A percentile compares a stretch with the other conserved stretches of the same genome.
phyloP scores from a whole-genome alignment of 2,797 vertebrate genomes.

The Ptychobarbus kaznakovi region DNA sequence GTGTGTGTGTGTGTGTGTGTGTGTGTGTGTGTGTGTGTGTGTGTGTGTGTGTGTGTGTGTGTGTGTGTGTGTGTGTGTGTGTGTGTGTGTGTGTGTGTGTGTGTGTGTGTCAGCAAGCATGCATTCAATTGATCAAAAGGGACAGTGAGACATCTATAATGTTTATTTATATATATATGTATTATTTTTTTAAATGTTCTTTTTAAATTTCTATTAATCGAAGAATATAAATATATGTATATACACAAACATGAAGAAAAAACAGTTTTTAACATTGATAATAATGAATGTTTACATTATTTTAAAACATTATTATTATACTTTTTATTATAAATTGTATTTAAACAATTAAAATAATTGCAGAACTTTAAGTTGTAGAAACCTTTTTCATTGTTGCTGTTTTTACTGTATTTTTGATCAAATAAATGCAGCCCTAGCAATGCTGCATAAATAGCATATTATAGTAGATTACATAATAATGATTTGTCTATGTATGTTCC shows the following conservation, averaged over 20 bases:
- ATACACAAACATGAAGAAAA: not conserved
- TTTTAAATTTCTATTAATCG: no score
- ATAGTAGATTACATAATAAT: constrained; percentile 1
- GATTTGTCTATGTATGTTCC: constrained; percentile 19
- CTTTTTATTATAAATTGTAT: not conserved
- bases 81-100: no score
- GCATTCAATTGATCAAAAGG: not conserved
- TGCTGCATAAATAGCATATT: not conserved
- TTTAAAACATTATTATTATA: not conserved
- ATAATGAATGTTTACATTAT: not conserved
- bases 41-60: no score
- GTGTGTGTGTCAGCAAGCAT: no score
- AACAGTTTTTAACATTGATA: not conserved
- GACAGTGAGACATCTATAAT: not conserved
- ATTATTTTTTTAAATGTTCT: no score
- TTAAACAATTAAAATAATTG: not conserved
- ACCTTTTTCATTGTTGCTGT: not conserved
- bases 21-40: no score
- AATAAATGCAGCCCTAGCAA: not conserved
- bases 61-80: no score
- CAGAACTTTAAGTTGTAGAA: not conserved
- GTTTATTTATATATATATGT: not conserved
- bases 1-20: no score
- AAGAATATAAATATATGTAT: no score
- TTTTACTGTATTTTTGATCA: not conserved